phyloP scores from a whole-genome alignment of 2,888 invertebrate species.

The Hypena proboscidalis region DNA sequence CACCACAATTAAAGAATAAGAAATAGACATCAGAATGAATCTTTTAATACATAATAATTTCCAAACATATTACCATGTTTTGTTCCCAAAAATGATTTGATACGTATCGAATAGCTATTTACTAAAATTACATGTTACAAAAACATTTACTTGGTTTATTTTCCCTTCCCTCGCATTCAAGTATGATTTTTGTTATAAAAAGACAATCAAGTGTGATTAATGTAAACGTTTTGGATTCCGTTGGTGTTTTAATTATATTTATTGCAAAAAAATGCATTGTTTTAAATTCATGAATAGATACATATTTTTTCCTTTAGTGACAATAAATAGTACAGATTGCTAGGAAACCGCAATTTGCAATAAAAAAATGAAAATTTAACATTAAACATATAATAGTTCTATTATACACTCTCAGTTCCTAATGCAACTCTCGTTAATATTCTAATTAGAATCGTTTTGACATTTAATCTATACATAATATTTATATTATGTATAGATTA shows the following conservation, averaged over 20 bases:
- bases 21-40: constrained; percentile 27
- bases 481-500: too few species aligned
- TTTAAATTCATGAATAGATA: too few species aligned
- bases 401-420: too few species aligned
- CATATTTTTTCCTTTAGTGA: too few species aligned
- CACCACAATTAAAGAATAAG: constrained; percentile 16
- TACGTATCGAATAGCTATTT: constrained; percentile 82
- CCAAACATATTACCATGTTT: constrained; percentile 61
- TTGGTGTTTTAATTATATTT: constrained; percentile 9
- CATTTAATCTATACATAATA: too few species aligned
- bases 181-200: constrained; percentile 73
- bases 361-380: too few species aligned
- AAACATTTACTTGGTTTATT: constrained; percentile 76
- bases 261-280: too few species aligned
- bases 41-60: constrained; percentile 48
- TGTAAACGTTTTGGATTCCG: constrained; percentile 48
- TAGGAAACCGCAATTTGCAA: too few species aligned
- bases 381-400: too few species aligned
- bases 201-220: constrained; percentile 46
- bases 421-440: too few species aligned
- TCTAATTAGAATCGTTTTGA: too few species aligned
- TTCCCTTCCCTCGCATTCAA: constrained; percentile 75
- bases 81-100: constrained; percentile 73
- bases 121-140: constrained; percentile 80
- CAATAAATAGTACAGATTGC: too few species aligned